Conservation (phyloP, 2,888 invertebrate genomes). For the Dexiosoma caninum region DNA sequence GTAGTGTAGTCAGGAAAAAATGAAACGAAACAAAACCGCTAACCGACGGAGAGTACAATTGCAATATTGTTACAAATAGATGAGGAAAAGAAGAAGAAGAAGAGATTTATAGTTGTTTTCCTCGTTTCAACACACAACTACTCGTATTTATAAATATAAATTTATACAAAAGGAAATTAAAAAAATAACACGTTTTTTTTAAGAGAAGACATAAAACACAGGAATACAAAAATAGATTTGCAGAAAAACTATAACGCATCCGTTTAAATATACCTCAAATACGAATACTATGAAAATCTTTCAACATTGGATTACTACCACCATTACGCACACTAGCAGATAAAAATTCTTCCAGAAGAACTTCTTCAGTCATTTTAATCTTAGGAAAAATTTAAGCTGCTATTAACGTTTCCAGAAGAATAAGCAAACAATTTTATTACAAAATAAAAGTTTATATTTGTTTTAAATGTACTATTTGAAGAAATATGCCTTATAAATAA, state of each 20-base stretch:
- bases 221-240: background rate
- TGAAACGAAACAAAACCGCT: background rate
- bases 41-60: conserved; percentile 5
- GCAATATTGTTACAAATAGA: conserved; percentile 1
- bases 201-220: conserved; percentile 2
- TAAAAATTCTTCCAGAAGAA: too few species aligned
- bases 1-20: conserved; percentile 16
- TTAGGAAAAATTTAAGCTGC: too few species aligned
- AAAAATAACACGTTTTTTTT: conserved; percentile 10
- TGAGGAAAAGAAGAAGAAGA: background rate
- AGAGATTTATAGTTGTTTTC: conserved; percentile 9
- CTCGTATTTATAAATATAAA: conserved; percentile 23
- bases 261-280: background rate
- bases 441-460: too few species aligned
- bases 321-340: too few species aligned
- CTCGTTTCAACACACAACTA: background rate
- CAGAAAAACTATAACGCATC: conserved; percentile 2
- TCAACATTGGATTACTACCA: background rate
- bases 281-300: background rate
- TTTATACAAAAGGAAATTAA: conserved; percentile 16
- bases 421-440: too few species aligned
- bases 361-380: too few species aligned
- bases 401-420: too few species aligned
- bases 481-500: too few species aligned
- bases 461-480: too few species aligned